These are phyloP conservation scores for Argyra leucocephala DNA, from an alignment of 2,888 invertebrate genomes.

Conservation along the genomic window DNA sequence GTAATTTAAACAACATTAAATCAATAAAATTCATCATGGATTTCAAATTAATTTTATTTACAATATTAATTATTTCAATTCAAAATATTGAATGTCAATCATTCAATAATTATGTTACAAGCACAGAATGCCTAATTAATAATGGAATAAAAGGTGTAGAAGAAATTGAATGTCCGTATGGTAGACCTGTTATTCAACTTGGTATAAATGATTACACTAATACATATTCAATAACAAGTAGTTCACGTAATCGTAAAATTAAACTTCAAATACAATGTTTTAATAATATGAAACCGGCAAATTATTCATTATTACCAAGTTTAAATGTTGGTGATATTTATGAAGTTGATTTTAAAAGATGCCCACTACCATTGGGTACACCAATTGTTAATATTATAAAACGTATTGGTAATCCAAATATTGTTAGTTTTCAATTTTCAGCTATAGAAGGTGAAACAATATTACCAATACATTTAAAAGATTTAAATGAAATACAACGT, in stretches of 20 bases:
- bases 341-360: conserved; percentile 37
- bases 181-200: background rate
- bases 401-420: conserved; percentile 35
- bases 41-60: no score
- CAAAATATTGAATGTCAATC: background rate
- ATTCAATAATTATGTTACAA: background rate
- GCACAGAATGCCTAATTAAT: background rate
- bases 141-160: background rate
- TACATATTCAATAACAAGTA: background rate
- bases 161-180: conserved; percentile 1
- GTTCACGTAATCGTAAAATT: background rate
- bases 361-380: conserved; percentile 41
- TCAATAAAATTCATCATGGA: no score
- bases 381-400: conserved; percentile 41
- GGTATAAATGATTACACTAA: background rate
- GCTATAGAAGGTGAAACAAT: conserved; percentile 45
- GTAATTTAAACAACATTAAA: no score
- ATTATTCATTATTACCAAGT: conserved; percentile 35
- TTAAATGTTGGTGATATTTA: conserved; percentile 34
- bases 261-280: background rate
- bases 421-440: conserved; percentile 48
- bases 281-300: conserved; percentile 15
- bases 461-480: conserved; percentile 51
- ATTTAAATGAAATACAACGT: conserved; percentile 48
- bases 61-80: no score